These are phyloP conservation scores for Steinernema scapterisci DNA, from an alignment of 2,888 invertebrate genomes.

Conservation along the genomic window DNA sequence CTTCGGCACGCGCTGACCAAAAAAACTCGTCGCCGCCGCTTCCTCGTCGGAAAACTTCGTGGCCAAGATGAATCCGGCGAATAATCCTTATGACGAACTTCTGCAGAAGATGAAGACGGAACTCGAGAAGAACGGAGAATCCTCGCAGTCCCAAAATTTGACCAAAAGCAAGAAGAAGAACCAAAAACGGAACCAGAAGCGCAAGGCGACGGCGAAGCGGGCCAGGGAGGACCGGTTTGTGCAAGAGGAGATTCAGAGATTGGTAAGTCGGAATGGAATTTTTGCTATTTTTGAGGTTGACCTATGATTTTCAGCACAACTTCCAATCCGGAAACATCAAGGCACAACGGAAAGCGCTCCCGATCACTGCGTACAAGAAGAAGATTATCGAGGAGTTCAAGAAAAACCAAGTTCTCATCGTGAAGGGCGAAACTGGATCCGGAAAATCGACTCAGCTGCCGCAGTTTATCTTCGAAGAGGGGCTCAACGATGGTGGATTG, in stretches of 20 bases:
- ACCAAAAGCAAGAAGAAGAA: neutral
- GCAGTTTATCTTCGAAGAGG: slow-evolving; percentile 69
- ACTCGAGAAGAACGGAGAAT: too few species aligned
- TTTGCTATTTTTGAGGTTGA: neutral
- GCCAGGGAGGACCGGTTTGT: neutral
- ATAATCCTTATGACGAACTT: too few species aligned
- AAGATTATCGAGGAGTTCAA: slow-evolving; percentile 79
- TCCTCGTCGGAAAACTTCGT: too few species aligned
- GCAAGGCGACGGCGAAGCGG: neutral
- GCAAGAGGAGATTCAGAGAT: neutral
- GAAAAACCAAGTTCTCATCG: slow-evolving; percentile 78
- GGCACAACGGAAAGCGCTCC: neutral
- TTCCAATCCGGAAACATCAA: neutral
- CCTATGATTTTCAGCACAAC: neutral
- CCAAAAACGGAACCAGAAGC: neutral
- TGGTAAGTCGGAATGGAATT: neutral
- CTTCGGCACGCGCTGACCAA: too few species aligned
- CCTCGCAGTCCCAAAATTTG: neutral
- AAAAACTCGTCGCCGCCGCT: too few species aligned
- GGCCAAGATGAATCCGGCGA: too few species aligned
- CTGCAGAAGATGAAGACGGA: too few species aligned
- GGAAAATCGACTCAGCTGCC: slow-evolving; percentile 98
- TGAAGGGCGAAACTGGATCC: slow-evolving; percentile 93
- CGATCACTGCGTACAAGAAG: slow-evolving; percentile 34
- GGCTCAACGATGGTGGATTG: slow-evolving; percentile 73